Evolutionary conservation across 2,888 invertebrate genomes (phyloP).

Genomic region (Lobophora halterata): DNA sequence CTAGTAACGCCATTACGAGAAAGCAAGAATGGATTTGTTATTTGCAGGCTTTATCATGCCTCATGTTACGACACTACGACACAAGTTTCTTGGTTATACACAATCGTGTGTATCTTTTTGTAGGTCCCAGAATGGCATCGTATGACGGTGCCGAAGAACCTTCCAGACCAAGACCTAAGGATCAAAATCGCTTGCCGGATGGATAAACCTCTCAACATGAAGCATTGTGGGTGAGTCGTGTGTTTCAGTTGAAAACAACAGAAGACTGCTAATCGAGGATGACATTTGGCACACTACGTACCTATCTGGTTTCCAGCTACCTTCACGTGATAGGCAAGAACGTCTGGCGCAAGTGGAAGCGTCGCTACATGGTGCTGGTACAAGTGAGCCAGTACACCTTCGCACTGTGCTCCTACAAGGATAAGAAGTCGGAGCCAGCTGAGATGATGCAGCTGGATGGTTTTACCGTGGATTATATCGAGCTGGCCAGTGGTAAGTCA

Average conservation of each 20-base stretch:
- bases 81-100: too few species aligned
- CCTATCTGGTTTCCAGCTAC: constrained; percentile 78
- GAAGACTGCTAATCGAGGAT: too few species aligned
- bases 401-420: constrained; percentile 99
- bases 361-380: constrained; percentile 97
- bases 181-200: constrained; percentile 99
- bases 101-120: too few species aligned
- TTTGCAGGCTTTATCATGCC: too few species aligned
- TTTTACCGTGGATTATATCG: constrained; percentile 99
- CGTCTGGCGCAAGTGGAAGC: constrained; percentile 99
- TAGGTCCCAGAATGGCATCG: constrained; percentile 98
- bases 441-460: constrained; percentile 99
- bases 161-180: constrained; percentile 96
- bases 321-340: constrained; percentile 94
- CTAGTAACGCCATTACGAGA: too few species aligned
- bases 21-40: too few species aligned
- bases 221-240: constrained; percentile 97
- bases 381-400: constrained; percentile 99
- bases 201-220: constrained; percentile 99
- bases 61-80: too few species aligned
- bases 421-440: constrained; percentile 99
- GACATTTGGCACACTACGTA: too few species aligned
- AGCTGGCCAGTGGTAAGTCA: constrained; percentile 92
- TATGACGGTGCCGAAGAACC: constrained; percentile 96
- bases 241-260: too few species aligned